Evolutionary conservation across 1,140 invertebrate genomes (phyloP).

Genomic region (Lucilia cuprina): DNA sequence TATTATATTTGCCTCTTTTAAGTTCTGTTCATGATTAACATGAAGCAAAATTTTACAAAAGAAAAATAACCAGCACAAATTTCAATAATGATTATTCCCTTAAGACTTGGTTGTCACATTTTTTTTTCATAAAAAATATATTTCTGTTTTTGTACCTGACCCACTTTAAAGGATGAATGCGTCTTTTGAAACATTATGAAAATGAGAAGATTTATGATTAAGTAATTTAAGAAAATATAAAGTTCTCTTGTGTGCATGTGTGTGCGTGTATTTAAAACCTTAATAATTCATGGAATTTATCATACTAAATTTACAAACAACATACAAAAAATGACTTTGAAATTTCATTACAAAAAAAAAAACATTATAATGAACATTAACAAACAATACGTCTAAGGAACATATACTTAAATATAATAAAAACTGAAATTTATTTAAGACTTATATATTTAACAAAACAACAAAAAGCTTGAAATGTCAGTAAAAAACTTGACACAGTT

Average conservation of each 20-base stretch:
- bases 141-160: not conserved
- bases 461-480: not conserved
- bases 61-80: not conserved
- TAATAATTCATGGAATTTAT: not conserved
- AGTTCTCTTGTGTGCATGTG: not conserved
- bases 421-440: not conserved
- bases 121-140: not conserved
- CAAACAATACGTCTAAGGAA: not conserved
- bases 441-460: not conserved
- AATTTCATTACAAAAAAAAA: not conserved
- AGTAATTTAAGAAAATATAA: not conserved
- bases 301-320: not conserved
- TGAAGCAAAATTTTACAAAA: too few relatives aligned
- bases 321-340: not conserved
- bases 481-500: conserved; percentile 10
- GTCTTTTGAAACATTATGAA: not conserved
- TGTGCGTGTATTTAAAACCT: not conserved
- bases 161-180: conserved; percentile 4
- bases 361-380: not conserved
- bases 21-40: too few relatives aligned
- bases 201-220: not conserved
- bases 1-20: too few relatives aligned
- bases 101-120: not conserved
- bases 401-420: not conserved
- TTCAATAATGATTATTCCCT: not conserved